Conservation (phyloP, 2,797 vertebrate species). For the Chloroceryle inda region DNA sequence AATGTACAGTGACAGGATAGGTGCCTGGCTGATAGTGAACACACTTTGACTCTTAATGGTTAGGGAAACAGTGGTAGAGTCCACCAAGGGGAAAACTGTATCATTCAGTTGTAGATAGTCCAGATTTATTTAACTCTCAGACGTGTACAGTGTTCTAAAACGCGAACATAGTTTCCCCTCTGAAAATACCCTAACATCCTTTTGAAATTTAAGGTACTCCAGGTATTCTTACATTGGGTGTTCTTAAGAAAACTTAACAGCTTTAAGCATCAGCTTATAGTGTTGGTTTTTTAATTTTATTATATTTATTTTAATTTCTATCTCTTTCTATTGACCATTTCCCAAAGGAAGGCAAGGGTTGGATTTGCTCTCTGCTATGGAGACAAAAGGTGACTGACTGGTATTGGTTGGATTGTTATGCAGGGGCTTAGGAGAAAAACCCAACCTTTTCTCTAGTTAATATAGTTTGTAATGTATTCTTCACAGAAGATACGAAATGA, state of each 20-base stretch:
- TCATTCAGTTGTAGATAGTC: constrained; percentile 41
- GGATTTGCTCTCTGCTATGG: neutral
- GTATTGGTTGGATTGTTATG: neutral
- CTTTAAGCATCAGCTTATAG: neutral
- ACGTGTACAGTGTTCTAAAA: neutral
- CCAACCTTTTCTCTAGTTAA: neutral
- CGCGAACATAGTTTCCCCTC: neutral
- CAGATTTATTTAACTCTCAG: constrained; percentile 14
- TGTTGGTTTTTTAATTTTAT: neutral
- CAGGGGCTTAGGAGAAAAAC: neutral
- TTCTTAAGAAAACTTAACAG: neutral
- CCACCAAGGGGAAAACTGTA: neutral
- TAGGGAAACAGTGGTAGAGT: constrained; percentile 15
- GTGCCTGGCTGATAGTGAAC: constrained; percentile 3
- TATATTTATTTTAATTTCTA: neutral
- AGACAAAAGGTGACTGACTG: neutral
- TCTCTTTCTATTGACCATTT: neutral
- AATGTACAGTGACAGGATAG: constrained; percentile 17
- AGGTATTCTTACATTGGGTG: neutral
- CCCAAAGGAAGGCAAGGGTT: neutral
- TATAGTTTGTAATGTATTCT: neutral
- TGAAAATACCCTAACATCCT: neutral
- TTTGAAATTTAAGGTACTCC: neutral
- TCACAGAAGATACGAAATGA: neutral
- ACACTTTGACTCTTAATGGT: neutral